phyloP scores from a whole-genome alignment of 2,888 invertebrate species.

The Subacronicta megacephala region DNA sequence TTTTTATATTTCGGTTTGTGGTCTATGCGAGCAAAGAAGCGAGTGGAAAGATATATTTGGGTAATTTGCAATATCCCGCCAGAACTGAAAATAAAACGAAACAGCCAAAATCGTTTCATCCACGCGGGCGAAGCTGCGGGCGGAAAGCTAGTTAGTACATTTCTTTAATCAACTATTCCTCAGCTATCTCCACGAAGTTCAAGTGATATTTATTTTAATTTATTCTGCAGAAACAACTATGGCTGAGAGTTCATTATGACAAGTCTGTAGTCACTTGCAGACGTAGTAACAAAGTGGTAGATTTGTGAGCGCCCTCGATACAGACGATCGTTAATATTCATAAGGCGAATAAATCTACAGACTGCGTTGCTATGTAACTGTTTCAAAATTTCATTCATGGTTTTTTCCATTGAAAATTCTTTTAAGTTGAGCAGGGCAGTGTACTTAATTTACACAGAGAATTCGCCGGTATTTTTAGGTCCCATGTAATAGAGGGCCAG shows the following conservation, averaged over 20 bases:
- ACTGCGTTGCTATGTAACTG: conserved; percentile 8
- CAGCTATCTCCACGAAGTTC: conserved; percentile 19
- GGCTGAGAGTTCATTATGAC: conserved; percentile 64
- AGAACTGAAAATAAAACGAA: too few species aligned
- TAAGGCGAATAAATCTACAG: conserved; percentile 42
- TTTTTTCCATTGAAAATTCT: too few species aligned
- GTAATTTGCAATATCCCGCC: too few species aligned
- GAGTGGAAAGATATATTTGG: too few species aligned
- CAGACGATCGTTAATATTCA: conserved; percentile 59
- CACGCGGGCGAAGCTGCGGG: too few species aligned
- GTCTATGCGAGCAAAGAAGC: too few species aligned
- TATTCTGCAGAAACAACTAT: conserved; percentile 66
- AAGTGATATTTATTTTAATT: conserved; percentile 66
- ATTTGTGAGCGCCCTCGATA: conserved; percentile 74
- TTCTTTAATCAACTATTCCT: conserved; percentile 15
- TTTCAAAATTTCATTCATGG: conserved; percentile 12
- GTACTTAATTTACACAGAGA: too few species aligned
- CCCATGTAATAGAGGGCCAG: too few species aligned
- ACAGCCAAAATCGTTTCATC: too few species aligned
- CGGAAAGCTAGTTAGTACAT: neutral
- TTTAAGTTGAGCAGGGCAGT: too few species aligned
- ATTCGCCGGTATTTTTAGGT: too few species aligned
- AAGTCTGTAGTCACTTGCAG: conserved; percentile 60
- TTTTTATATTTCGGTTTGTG: too few species aligned
- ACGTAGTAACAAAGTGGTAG: conserved; percentile 72